Conservation (phyloP, 2,113 vertebrate genomes). For the Riparia riparia region DNA sequence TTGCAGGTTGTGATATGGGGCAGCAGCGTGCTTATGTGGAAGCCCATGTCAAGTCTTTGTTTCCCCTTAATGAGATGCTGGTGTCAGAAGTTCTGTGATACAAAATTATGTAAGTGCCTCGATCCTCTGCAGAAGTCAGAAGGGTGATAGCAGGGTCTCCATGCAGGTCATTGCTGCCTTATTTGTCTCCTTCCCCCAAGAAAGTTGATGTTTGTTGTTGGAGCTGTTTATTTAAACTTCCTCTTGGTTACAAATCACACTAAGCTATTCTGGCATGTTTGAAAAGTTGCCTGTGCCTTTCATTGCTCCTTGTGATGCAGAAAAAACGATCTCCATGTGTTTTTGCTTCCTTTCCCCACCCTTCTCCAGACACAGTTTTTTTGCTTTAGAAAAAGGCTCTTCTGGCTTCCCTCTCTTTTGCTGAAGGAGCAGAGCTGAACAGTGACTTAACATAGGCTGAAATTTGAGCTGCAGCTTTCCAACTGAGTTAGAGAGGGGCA, state of each 20-base stretch:
- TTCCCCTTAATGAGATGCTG: neutral
- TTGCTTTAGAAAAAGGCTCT: conserved; percentile 16
- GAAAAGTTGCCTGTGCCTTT: conserved; percentile 23
- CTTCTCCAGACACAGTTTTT: neutral
- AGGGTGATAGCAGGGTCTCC: neutral
- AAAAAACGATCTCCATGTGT: conserved; percentile 3
- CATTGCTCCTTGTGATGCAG: conserved; percentile 15
- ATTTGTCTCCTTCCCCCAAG: neutral
- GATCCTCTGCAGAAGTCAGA: neutral
- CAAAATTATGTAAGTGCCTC: neutral
- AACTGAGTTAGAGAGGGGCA: conserved; percentile 49
- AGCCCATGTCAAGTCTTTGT: neutral
- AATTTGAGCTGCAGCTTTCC: conserved; percentile 66
- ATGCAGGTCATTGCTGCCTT: neutral
- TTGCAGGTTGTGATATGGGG: neutral
- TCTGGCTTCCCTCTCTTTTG: conserved; percentile 8
- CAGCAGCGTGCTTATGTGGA: fast-evolving
- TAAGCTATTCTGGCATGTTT: conserved; percentile 15
- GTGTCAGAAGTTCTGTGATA: conserved; percentile 32
- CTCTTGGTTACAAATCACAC: conserved; percentile 29
- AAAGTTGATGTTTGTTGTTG: neutral
- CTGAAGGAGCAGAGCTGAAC: conserved; percentile 21
- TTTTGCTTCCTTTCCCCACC: conserved; percentile 23
- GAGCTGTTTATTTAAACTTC: conserved; percentile 13
- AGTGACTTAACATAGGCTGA: conserved; percentile 55